Evolutionary conservation across 35 echinoderm and acorn worm species (phyloP).

Genomic region (Chiridota heheva): DNA sequence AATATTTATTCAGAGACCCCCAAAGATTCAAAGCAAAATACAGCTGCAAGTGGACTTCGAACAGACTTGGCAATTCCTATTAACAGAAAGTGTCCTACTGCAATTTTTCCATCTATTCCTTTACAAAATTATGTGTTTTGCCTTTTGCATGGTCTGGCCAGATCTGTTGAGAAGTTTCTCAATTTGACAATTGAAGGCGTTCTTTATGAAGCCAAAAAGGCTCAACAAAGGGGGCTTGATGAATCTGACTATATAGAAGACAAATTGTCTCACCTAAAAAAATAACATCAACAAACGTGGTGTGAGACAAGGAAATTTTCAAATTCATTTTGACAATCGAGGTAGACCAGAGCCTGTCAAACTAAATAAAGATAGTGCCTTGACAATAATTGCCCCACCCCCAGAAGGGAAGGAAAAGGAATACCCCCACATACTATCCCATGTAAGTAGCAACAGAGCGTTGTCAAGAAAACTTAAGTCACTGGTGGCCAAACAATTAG

Average conservation of each 20-base stretch:
- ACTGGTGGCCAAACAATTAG: not conserved
- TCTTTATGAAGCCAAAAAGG: conserved; percentile 30
- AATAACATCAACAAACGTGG: conserved; percentile 52
- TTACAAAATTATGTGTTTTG: conserved; percentile 29
- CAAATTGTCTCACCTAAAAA: conserved; percentile 4
- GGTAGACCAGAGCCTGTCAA: conserved; percentile 43
- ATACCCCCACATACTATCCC: conserved; percentile 46
- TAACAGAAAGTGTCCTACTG: not conserved
- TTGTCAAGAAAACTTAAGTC: not conserved
- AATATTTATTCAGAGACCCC: conserved; percentile 24
- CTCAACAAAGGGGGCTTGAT: conserved; percentile 16
- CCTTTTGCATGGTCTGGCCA: conserved; percentile 29
- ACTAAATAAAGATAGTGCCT: conserved; percentile 59
- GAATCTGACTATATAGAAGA: conserved; percentile 8
- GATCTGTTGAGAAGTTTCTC: conserved; percentile 37
- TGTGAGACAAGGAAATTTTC: conserved; percentile 59
- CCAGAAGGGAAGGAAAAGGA: conserved; percentile 1
- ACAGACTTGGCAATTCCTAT: not conserved
- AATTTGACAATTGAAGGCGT: conserved; percentile 11
- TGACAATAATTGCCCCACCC: conserved; percentile 33
- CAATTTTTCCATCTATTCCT: not conserved
- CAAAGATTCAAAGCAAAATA: conserved; percentile 3
- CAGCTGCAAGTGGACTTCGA: conserved; percentile 1
- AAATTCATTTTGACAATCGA: conserved; percentile 55
- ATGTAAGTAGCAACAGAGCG: conserved; percentile 1